Base-by-base conservation (phyloP, 2,888 invertebrate species). In the Caenorhabditis sp. region DNA sequence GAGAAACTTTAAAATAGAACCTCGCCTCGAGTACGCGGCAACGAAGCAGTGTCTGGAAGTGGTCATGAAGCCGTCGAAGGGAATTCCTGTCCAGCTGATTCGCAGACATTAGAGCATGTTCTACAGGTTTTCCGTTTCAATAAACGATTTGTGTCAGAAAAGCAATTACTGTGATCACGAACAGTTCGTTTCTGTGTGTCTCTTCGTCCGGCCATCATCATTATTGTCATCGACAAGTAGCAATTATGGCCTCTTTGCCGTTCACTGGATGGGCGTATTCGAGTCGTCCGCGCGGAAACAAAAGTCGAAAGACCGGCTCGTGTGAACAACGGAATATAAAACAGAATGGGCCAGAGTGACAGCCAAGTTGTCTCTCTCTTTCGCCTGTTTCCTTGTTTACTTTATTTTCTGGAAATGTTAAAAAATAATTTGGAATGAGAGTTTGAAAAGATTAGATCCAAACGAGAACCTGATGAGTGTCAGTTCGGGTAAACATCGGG, bases 11-110 rank as follows among this genome's bases (percentile, higher is more conserved):
- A 37, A 50, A 53, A 32, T 80, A 15, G 64, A 64, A 20, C 74
- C 80, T 13, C n/a, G 15, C 1, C 37, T 65, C 5, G 68, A 28
- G 0, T 80, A 60, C 51, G 0, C 40, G 6, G 74, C 56, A 0
- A 65, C 74, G 22, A 64, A 58, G 13, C 58, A 24, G 15, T 80
- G 68, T 50, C 35, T 74, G 20, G 80, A 80, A 26, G 80, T 76
- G 28, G 80, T 80, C 13, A 55, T 69, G 24, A 76, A 76, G 28
- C 80, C 80, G 13, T 76, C 80, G 5, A 76, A 58, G 24, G 80
- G 81, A 18, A 76, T 81, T 61, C 81, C 81, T 20, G 70, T 81
- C 26, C 68, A 64, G 26, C 40, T 81, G 4, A 37, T 70, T 35
- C 61, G 65, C 53, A 65, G 67, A 35, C 37, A 60, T 58, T 74